Conservation (phyloP, 2,797 vertebrate genomes). For the Percopsis omiscomaycus region DNA sequence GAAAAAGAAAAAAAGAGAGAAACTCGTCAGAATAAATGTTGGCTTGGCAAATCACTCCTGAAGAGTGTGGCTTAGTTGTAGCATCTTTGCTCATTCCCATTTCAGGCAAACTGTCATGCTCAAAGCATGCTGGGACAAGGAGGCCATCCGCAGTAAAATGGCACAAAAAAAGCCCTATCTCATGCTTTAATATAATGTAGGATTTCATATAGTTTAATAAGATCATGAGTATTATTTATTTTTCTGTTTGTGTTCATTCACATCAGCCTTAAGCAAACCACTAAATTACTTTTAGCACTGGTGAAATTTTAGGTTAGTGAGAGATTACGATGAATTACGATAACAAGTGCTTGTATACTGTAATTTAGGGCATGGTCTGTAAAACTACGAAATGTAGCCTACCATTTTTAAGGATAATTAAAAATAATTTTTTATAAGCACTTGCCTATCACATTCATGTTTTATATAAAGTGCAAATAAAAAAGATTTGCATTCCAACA, state of each 20-base stretch:
- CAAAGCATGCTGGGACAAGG: slow-evolving; percentile 62
- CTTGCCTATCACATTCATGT: slow-evolving; percentile 40
- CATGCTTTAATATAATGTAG: slow-evolving; percentile 42
- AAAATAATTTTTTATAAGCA: slow-evolving; percentile 19
- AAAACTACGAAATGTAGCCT: not conserved
- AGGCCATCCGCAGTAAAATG: not conserved
- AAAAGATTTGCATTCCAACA: slow-evolving; percentile 39
- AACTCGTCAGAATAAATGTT: slow-evolving; percentile 36
- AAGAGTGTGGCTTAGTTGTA: slow-evolving; percentile 20
- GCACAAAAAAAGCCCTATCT: slow-evolving; percentile 31
- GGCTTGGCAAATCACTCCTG: slow-evolving; percentile 28
- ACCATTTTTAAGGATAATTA: not conserved
- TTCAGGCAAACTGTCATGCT: slow-evolving; percentile 54
- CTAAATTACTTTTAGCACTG: slow-evolving; percentile 68
- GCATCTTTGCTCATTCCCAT: slow-evolving; percentile 47
- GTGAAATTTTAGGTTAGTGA: slow-evolving; percentile 68
- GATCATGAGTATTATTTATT: not conserved
- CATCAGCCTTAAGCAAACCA: slow-evolving; percentile 22
- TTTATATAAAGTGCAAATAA: slow-evolving; percentile 24
- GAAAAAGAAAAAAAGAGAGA: slow-evolving; percentile 60
- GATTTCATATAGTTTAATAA: not conserved
- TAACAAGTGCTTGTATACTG: slow-evolving; percentile 25
- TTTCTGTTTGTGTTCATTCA: slow-evolving; percentile 16
- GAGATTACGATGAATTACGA: slow-evolving; percentile 24
- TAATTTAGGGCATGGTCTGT: slow-evolving; percentile 1